Conservation (phyloP, 2,888 invertebrate species). For the Hirtodrosophila cameraria region DNA sequence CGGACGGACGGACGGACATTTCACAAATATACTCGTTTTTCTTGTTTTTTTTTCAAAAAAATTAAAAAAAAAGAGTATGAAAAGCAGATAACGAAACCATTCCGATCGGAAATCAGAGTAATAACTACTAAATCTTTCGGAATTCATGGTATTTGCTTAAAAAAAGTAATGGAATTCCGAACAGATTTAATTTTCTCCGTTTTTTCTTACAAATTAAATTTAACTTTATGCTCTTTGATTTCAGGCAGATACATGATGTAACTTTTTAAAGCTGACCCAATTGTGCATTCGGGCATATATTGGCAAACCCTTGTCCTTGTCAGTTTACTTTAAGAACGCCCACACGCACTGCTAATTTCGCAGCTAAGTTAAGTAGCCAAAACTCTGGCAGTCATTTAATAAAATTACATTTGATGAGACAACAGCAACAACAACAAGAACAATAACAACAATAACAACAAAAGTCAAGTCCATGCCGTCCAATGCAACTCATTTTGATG, state of each 20-base stretch:
- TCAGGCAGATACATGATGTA: not conserved
- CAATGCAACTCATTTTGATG: slow-evolving; percentile 60
- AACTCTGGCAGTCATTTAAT: slow-evolving; percentile 67
- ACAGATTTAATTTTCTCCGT: not conserved
- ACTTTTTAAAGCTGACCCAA: slow-evolving; percentile 43
- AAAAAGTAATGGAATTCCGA: too few species aligned
- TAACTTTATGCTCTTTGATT: not conserved
- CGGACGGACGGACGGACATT: too few species aligned
- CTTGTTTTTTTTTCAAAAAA: too few species aligned
- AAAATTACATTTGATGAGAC: slow-evolving; percentile 67
- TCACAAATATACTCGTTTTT: too few species aligned
- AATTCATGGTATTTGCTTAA: too few species aligned
- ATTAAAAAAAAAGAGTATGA: too few species aligned
- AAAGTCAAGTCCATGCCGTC: slow-evolving; percentile 40
- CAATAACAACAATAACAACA: slow-evolving; percentile 54
- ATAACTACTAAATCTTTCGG: too few species aligned
- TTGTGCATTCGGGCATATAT: slow-evolving; percentile 9
- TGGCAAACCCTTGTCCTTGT: not conserved
- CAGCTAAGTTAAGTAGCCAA: slow-evolving; percentile 41
- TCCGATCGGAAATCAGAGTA: too few species aligned
- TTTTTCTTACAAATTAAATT: too few species aligned
- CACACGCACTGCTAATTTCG: slow-evolving; percentile 42
- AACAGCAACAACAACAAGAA: slow-evolving; percentile 54
- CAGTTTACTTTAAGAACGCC: slow-evolving; percentile 2
- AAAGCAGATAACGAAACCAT: too few species aligned